Evolutionary conservation across 2,888 invertebrate genomes (phyloP), one percentile per base, ranked within the genome.

Genomic region (Hypena proboscidalis): DNA sequence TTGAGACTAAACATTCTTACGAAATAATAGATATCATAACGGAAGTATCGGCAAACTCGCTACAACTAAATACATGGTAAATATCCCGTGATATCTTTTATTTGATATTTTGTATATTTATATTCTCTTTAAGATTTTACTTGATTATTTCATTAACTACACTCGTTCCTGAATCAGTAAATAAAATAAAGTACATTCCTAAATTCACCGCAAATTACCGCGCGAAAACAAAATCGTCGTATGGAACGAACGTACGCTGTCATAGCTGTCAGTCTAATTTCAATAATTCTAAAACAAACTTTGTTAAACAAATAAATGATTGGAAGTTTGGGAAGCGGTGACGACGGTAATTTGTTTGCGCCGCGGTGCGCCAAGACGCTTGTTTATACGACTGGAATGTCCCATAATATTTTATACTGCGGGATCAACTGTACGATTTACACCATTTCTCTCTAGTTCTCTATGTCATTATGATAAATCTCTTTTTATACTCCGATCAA

Each of bases 271-370:
- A 52, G 21, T 52, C 55, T 59, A 53, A 70, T 64, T 63, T 60
- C 26, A 52, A 60, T 71, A 67, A 70, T 62, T 67, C 37, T 33
- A 52, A 59, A 64, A 60, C 61, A 67, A 68, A 68, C 68, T 57
- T 62, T 44, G 43, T 41, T 48, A 47, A 56, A 64, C 63, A 77
- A 75, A 77, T 59, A 73, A 57, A 59, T 54, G 70, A 71, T 75
- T 60, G 53, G 54, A 77, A 82, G 70, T 83, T 84, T 79, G 80
- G 70, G 81, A 73, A 69, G 58, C 79, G 64, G 45, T 75, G 72
- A 50, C 62, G 55, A 53, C 54, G 63, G 70, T 84, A 83, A 86
- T 86, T 85, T 87, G 83, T 86, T 83, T 85, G 77, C 66, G 68
- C 65, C 52, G 56, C 61, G 64, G 62, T 61, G 52, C 58, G 67